phyloP scores from a whole-genome alignment of 2,888 invertebrate genomes.

The Conomelus anceps region DNA sequence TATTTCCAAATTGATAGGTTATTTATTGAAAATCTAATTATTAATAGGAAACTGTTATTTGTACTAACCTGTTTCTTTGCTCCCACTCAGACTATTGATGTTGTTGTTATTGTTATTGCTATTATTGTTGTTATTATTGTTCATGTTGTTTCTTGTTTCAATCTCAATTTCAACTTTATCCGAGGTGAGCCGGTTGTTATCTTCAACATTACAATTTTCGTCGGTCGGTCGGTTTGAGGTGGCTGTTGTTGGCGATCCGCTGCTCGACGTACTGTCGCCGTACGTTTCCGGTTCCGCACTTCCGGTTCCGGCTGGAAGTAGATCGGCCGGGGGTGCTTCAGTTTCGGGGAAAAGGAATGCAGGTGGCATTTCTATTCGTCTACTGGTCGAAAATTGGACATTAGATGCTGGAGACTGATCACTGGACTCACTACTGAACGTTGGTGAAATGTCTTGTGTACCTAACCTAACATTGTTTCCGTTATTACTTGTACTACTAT shows the following conservation, averaged over 20 bases:
- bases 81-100: neutral
- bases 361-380: slow-evolving; percentile 76
- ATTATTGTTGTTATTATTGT: neutral
- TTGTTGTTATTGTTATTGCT: neutral
- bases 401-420: neutral
- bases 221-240: neutral
- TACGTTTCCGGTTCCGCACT: slow-evolving; percentile 25
- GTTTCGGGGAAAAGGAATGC: slow-evolving; percentile 73
- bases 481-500: neutral
- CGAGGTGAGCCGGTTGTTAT: neutral
- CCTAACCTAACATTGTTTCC: neutral
- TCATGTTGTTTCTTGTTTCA: neutral
- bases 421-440: neutral
- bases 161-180: neutral
- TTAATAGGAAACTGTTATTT: neutral
- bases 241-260: neutral
- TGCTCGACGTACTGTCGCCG: neutral
- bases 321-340: slow-evolving; percentile 55
- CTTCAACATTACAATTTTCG: neutral
- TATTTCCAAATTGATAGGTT: neutral
- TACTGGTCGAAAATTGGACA: slow-evolving; percentile 49
- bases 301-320: slow-evolving; percentile 41
- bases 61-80: neutral
- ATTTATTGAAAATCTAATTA: neutral
- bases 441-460: neutral